phyloP scores from a whole-genome alignment of 2,888 invertebrate genomes.

The Cepaea hortensis region DNA sequence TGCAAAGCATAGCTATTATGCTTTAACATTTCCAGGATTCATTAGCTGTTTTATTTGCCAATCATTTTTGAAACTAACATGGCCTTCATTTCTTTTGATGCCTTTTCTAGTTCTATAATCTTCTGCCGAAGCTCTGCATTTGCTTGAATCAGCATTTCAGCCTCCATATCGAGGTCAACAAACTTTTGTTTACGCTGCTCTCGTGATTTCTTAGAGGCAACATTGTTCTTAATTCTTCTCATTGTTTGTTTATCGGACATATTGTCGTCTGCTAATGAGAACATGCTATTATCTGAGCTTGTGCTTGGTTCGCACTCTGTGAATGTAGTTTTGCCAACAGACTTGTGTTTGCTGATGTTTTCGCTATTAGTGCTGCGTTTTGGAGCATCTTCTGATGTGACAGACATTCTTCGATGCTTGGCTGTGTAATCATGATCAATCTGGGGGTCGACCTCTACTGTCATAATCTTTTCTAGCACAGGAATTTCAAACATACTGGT shows the following conservation, averaged over 20 bases:
- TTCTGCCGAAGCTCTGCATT: constrained; percentile 65
- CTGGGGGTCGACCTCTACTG: constrained; percentile 14
- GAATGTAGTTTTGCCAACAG: not conserved
- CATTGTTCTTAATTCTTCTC: constrained; percentile 73
- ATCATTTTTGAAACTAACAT: constrained; percentile 67
- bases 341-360: not conserved
- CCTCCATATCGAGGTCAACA: constrained; percentile 67
- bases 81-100: constrained; percentile 72
- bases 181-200: constrained; percentile 71
- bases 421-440: constrained; percentile 50
- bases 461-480: not conserved
- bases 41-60: constrained; percentile 53
- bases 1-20: not conserved
- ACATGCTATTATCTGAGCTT: not conserved
- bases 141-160: constrained; percentile 62
- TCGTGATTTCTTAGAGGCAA: constrained; percentile 71
- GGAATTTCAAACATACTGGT: constrained; percentile 47
- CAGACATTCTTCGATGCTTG: constrained; percentile 43
- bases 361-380: not conserved
- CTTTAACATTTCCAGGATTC: not conserved
- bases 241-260: constrained; percentile 59
- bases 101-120: constrained; percentile 67
- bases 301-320: constrained; percentile 10
- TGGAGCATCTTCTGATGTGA: not conserved
- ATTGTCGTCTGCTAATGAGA: not conserved